phyloP scores from a whole-genome alignment of 2,888 invertebrate genomes.

The Cryptocephalus moraei region DNA sequence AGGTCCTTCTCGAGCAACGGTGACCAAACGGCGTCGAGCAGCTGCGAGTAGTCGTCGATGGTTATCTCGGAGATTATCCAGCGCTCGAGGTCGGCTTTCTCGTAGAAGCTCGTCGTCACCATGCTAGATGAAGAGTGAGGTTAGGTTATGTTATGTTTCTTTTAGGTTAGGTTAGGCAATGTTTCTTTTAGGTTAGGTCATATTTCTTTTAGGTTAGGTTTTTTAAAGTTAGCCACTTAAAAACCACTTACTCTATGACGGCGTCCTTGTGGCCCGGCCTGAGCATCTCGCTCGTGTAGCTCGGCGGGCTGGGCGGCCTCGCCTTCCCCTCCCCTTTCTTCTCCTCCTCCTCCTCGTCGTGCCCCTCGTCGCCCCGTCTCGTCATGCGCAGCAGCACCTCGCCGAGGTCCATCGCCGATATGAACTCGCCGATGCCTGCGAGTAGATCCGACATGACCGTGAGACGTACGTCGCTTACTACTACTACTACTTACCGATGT shows the following conservation, averaged over 20 bases:
- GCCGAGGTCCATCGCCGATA: slow-evolving; percentile 58
- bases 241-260: slow-evolving; percentile 54
- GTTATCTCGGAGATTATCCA: slow-evolving; percentile 63
- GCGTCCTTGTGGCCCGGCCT: slow-evolving; percentile 53
- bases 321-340: too few relatives aligned
- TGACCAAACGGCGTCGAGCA: slow-evolving; percentile 61
- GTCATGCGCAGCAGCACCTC: slow-evolving; percentile 56
- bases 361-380: too few relatives aligned
- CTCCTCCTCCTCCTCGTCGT: too few relatives aligned
- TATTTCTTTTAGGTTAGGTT: too few relatives aligned
- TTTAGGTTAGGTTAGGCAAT: too few relatives aligned
- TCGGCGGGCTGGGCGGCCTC: slow-evolving; percentile 23
- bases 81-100: slow-evolving; percentile 76
- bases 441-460: slow-evolving; percentile 3
- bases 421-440: slow-evolving; percentile 67
- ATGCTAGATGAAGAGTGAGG: too few relatives aligned
- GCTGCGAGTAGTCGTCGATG: slow-evolving; percentile 55
- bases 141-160: too few relatives aligned
- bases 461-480: neutral
- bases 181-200: too few relatives aligned
- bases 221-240: too few relatives aligned
- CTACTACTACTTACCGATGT: slow-evolving; percentile 49
- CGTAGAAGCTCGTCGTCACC: slow-evolving; percentile 74
- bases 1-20: slow-evolving; percentile 57
- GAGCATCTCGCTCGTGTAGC: slow-evolving; percentile 46